Evolutionary conservation across 2,888 invertebrate genomes (phyloP), one percentile per base, ranked within the genome.

Genomic region (Halictus ligatus): DNA sequence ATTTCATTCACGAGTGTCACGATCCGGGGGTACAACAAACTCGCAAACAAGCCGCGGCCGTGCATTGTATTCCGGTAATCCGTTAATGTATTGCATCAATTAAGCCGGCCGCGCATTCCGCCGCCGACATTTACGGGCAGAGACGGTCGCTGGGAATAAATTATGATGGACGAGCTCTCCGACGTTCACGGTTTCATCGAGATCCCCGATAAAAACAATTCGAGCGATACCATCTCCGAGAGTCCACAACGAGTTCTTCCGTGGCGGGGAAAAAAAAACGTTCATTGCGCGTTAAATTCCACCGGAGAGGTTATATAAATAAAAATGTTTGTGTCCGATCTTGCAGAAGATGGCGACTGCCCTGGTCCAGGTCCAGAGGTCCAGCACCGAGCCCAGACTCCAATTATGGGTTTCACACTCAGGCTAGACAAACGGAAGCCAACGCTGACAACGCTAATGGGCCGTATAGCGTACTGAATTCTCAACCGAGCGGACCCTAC

Each of bases 371-470:
- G 86, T 94, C 94, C 13, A 92, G 94, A 86, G 95, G 95, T 15
- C 94, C 95, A 58, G 94, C 93, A 5, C 94, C 95, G 21, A 94
- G 93, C 73, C 98, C 98, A 0, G 98, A 98, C 94, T 98, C 98
- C 76, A 98, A 98, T 88, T 98, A 98, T 94, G 98, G 98, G 0
- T 95, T 95, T 88, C 95, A 95, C 80, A 92, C 94, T 48, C 94
- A 94, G 84, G 89, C 94, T 6, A 90, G 94, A 58, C 92, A 92
- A 84, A 85, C 90, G 8, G 93, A 93, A 82, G 89, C 90, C 7
- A 92, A 89, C 80, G 88, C 88, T 8, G 94, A 94, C 79, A 93
- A 88, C 81, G 83, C 90, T 46, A 86, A 89, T 0, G 96, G 96
- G 90, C 96, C 95, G 1, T 97, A 97, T 90, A 96, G 97, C 43